Percentiles rank a stretch among this genome's conserved stretches.
phyloP scores from a whole-genome alignment of 2,888 invertebrate genomes.

The Sicus ferrugineus region DNA sequence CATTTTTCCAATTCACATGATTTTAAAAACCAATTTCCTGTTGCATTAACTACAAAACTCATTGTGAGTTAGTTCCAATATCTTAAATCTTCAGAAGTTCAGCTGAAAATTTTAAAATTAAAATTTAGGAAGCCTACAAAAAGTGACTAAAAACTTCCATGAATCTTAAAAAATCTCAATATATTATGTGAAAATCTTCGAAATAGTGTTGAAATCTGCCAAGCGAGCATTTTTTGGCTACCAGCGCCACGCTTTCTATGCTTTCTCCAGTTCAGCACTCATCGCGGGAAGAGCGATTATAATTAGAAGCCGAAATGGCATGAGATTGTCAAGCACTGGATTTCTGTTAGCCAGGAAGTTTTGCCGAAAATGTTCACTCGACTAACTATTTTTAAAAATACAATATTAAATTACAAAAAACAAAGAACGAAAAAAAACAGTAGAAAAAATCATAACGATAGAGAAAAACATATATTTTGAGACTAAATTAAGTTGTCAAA shows the following conservation, averaged over 20 bases:
- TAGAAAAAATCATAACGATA: background rate
- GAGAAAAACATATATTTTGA: background rate
- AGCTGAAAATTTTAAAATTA: too few species aligned
- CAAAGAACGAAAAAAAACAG: background rate
- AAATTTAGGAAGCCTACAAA: too few species aligned
- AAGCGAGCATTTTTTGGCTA: background rate
- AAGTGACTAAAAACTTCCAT: too few species aligned
- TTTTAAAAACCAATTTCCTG: too few species aligned
- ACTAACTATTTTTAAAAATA: background rate
- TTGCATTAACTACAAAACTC: too few species aligned
- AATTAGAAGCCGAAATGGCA: constrained; percentile 2
- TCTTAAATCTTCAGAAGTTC: too few species aligned
- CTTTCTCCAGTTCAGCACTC: constrained; percentile 20
- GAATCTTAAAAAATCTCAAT: too few species aligned
- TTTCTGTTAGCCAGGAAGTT: constrained; percentile 12
- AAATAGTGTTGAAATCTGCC: too few species aligned
- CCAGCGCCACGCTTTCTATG: background rate
- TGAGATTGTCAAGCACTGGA: constrained; percentile 2
- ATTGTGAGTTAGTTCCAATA: too few species aligned
- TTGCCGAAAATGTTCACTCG: constrained; percentile 17
- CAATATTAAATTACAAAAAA: too few species aligned
- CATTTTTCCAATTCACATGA: too few species aligned
- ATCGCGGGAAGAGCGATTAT: background rate
- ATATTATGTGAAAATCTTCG: too few species aligned
- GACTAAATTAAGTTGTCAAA: constrained; percentile 19